A percentile compares a stretch with the other conserved stretches of the same genome.
These are phyloP conservation scores for Drosophila insularis DNA, from an alignment of 1,140 invertebrate species.

Conservation along the genomic window DNA sequence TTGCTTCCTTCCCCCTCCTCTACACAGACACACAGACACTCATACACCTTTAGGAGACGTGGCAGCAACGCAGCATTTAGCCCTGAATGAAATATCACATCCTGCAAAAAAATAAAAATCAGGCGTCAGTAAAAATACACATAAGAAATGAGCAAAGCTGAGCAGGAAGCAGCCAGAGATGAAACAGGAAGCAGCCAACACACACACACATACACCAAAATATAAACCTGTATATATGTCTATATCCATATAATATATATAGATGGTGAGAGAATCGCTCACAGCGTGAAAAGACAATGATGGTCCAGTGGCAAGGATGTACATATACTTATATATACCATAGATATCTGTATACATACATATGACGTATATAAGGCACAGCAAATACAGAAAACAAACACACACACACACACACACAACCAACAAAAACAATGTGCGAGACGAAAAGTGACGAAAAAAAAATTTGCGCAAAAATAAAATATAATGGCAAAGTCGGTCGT, in stretches of 20 bases:
- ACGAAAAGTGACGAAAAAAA: constrained; percentile 65
- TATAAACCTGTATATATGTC: constrained; percentile 11
- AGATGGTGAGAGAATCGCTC: constrained; percentile 42
- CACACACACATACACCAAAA: constrained; percentile 23
- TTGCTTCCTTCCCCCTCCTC: neutral
- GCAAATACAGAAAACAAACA: constrained; percentile 37
- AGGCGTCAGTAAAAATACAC: constrained; percentile 70
- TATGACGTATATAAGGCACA: constrained; percentile 21
- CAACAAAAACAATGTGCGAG: constrained; percentile 27
- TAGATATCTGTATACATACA: constrained; percentile 4
- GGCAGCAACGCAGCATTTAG: constrained; percentile 44
- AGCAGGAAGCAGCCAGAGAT: constrained; percentile 66
- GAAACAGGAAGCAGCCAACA: constrained; percentile 59
- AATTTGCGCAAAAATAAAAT: constrained; percentile 62
- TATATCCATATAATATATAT: neutral
- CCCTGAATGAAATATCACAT: constrained; percentile 77
- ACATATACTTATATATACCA: constrained; percentile 24
- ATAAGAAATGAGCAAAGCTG: constrained; percentile 46
- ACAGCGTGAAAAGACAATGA: constrained; percentile 72
- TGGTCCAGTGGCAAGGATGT: constrained; percentile 37
- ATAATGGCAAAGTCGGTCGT: constrained; percentile 62
- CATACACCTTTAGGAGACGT: neutral
- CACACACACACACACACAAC: neutral
- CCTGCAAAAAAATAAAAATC: constrained; percentile 77
- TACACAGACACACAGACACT: neutral